Evolutionary conservation across 2,888 invertebrate species (phyloP), one percentile per base, ranked within the genome.

Genomic region (Orchesella flavescens): DNA sequence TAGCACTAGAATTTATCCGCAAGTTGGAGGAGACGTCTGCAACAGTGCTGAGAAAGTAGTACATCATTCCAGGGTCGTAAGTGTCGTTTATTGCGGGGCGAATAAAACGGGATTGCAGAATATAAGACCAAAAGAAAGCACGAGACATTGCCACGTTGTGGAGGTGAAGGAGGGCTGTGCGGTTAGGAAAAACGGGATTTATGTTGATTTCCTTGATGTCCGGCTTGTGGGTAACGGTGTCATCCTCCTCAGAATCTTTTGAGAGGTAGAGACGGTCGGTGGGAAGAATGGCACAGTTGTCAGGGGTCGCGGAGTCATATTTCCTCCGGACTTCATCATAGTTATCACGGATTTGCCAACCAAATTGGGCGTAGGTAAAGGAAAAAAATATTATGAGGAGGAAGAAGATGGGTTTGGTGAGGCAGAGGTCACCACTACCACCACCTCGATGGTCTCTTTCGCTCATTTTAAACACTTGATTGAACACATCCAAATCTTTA

Each of bases 91-190:
- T 96, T 12, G 86, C 86, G 0, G 96, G 96, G 43, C 96, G 92
- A 87, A 96, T 96, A 89, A 96, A 96, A 86, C 97, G 92, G 34
- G 96, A 95, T 90, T 97, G 97, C 0, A 97, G 92, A 81, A 97
- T 96, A 88, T 96, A 97, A 90, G 97, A 97, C 95, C 96, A 98
- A 90, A 96, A 98, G 90, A 97, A 98, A 0, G 97, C 97, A 88
- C 98, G 92, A 90, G 95, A 97, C 90, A 98, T 92, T n/a, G 98
- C 98, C 94, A 98, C 94, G 90, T 98, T 98, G 90, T 98, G 98
- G 82, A 98, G 91, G 91, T 98, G 97, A 79, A 98, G 91, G 88
- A 99, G 91, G 24, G 95, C 95, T 0, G 98, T 98, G 89, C 98
- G 93, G 91, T 99, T 99, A 0, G 97, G 97, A 89, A 96, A 97